Evolutionary conservation across 2,888 invertebrate genomes (phyloP).

Genomic region (Drosophila diplacantha): DNA sequence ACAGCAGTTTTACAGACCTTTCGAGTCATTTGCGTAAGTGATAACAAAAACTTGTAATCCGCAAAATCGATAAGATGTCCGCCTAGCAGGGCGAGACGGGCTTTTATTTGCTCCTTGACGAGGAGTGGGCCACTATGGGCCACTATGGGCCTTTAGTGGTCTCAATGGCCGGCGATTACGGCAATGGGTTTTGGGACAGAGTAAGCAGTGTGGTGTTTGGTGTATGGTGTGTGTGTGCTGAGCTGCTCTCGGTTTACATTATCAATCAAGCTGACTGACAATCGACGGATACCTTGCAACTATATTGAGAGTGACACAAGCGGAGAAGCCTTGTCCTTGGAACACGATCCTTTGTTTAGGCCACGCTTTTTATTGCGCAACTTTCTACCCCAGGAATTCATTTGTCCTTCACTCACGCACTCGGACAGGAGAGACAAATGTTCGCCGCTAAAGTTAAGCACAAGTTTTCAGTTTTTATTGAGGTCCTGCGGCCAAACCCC

Average conservation of each 20-base stretch:
- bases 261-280: conserved; percentile 69
- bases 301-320: conserved; percentile 51
- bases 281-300: conserved; percentile 59
- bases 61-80: conserved; percentile 62
- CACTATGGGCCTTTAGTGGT: conserved; percentile 28
- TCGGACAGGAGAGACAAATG: conserved; percentile 46
- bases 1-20: conserved; percentile 38
- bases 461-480: conserved; percentile 54
- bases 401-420: conserved; percentile 49
- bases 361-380: conserved; percentile 32
- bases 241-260: conserved; percentile 68
- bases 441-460: conserved; percentile 46
- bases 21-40: conserved; percentile 39
- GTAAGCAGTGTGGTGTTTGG: background rate
- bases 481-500: conserved; percentile 22
- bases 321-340: conserved; percentile 43
- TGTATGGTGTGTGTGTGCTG: conserved; percentile 16
- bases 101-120: conserved; percentile 40
- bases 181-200: conserved; percentile 27
- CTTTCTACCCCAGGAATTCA: conserved; percentile 24
- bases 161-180: conserved; percentile 52
- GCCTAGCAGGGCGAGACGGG: conserved; percentile 23
- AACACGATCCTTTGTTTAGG: conserved; percentile 64
- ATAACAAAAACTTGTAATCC: conserved; percentile 46
- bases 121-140: conserved; percentile 37